phyloP scores from a whole-genome alignment of 2,113 vertebrate genomes.

The Rhinichthys klamathensis region DNA sequence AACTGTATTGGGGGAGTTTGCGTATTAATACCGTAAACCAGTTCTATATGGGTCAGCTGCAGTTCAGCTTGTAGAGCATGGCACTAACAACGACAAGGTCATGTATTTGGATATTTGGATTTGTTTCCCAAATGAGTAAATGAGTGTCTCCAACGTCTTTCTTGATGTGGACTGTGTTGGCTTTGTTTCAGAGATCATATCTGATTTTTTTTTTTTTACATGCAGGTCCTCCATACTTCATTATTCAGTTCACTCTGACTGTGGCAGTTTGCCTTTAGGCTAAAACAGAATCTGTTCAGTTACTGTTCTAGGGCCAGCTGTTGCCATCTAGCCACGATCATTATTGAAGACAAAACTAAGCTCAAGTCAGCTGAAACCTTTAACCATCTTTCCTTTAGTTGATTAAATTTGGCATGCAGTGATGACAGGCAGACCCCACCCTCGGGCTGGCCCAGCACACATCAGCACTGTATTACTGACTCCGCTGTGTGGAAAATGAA shows the following conservation, averaged over 20 bases:
- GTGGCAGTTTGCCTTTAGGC: background rate
- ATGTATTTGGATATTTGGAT: too few species aligned
- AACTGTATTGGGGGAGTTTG: background rate
- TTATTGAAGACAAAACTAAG: conserved; percentile 15
- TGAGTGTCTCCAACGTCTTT: background rate
- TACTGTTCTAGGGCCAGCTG: conserved; percentile 14
- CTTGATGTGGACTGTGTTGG: background rate
- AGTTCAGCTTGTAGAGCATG: background rate
- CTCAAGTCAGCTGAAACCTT: conserved; percentile 5
- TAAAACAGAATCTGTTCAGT: conserved; percentile 9
- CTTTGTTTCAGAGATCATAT: conserved; percentile 1
- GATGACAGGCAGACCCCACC: conserved; percentile 3
- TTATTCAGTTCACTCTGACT: conserved; percentile 4
- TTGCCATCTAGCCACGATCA: conserved; percentile 3
- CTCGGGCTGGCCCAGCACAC: conserved; percentile 30
- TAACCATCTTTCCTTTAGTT: background rate
- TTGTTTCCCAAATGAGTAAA: background rate
- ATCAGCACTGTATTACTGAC: conserved; percentile 56
- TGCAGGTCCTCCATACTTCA: background rate
- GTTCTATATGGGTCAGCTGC: background rate
- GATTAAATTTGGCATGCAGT: background rate
- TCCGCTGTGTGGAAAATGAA: conserved; percentile 48
- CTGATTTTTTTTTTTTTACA: background rate
- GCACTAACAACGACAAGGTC: background rate
- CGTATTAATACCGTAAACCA: background rate